Conservation (phyloP, 2,113 vertebrate species). For the Bagarius yarrelli region DNA sequence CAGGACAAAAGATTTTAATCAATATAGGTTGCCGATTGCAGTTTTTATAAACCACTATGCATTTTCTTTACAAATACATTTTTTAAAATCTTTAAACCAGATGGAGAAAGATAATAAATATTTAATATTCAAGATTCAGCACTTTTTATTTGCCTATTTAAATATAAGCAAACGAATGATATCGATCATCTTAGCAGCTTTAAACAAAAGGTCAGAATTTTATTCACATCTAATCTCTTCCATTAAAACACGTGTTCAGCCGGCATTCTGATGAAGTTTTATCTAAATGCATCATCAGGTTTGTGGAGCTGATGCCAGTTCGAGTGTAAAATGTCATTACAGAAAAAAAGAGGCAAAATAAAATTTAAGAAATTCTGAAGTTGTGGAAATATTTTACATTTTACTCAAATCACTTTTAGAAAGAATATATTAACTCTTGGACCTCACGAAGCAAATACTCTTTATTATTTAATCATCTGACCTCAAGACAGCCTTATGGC, state of each 20-base stretch:
- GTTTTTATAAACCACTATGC: too few species aligned
- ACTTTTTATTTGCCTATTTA: neutral
- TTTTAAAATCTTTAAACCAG: neutral
- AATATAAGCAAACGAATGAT: neutral
- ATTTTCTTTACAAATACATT: too few species aligned
- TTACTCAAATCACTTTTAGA: neutral
- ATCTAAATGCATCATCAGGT: neutral
- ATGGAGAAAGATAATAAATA: neutral
- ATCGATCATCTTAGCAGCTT: neutral
- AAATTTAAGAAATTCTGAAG: neutral
- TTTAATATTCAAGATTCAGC: neutral
- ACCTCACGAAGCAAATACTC: too few species aligned
- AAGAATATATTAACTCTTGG: neutral
- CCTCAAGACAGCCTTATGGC: too few species aligned
- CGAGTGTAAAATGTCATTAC: neutral
- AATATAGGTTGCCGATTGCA: too few species aligned
- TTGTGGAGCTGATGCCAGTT: neutral
- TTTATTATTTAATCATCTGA: too few species aligned
- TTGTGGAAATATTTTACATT: neutral
- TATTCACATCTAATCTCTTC: neutral
- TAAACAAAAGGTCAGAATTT: slow-evolving; percentile 1
- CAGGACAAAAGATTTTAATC: too few species aligned
- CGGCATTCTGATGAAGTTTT: neutral
- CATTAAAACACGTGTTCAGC: neutral
- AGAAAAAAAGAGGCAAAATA: neutral